Base-by-base conservation (phyloP, 2,888 invertebrate genomes). In the Calliopum simillimum region DNA sequence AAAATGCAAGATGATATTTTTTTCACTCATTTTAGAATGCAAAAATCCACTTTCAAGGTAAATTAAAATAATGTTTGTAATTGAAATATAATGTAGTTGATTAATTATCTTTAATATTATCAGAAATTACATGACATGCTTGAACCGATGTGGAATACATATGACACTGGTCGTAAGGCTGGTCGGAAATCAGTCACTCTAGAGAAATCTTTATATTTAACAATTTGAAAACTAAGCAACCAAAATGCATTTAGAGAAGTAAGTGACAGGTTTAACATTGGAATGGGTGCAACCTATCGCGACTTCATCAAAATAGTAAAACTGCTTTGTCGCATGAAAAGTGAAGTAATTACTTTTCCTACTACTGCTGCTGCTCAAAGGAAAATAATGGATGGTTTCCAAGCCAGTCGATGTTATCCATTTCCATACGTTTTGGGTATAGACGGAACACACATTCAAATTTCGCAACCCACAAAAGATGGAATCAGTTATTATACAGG, bases 401-500 rank as follows among this genome's bases (percentile, higher is more conserved):
- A n/a, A n/a, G n/a, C n/a, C n/a, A n/a, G n/a, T n/a, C n/a, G n/a
- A n/a, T n/a, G n/a, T n/a, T n/a, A n/a, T 64, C 23, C 47, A 4
- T 64, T 69, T 46, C 56, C 63, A 14, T 64, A 47, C 47, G 58
- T 64, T 43, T 19, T 64, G 25, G 64, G 69, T 46, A 43, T 69
- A 19, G 69, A 69, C 43, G 69, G 69, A 13, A 61, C 53, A 4
- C 62, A 69, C 33, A 58, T 70, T 16, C 21, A 58, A 13, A 70
- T 64, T n/a, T 41, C 49, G 19, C 49, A 56, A 12, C 70, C 65
- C 14, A 65, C 46, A 43, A 64, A 16, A 21, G 66, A 65, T 51
- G 23, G 59, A 25, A 59, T 61, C 23, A 65, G 65, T 46, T 65
- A 65, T 53, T 68, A 51, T 46, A 41, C n/a, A n/a, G n/a, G n/a